A percentile compares a stretch with the other conserved stretches of the same genome.
Evolutionary conservation across 2,113 vertebrate species (phyloP).

Genomic region (Lipotes vexillifer): DNA sequence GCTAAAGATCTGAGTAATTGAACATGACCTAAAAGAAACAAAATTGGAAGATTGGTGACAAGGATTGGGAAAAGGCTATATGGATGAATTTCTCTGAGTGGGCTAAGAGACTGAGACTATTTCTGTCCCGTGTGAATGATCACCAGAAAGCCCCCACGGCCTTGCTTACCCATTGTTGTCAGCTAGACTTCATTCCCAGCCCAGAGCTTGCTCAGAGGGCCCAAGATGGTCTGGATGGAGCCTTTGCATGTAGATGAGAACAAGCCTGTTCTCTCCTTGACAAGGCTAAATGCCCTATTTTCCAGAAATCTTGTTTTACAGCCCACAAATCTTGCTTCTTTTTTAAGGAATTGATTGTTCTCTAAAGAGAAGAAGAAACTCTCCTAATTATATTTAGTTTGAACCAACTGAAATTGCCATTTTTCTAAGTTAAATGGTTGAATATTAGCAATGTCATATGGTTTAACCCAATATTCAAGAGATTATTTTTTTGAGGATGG

Average conservation of each 20-base stretch:
- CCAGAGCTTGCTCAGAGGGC: neutral
- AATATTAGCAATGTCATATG: constrained; percentile 12
- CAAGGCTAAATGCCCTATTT: constrained; percentile 6
- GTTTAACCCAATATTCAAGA: constrained; percentile 30
- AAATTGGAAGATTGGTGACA: neutral
- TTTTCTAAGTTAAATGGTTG: neutral
- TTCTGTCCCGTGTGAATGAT: neutral
- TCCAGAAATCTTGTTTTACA: constrained; percentile 25
- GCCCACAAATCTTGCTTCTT: neutral
- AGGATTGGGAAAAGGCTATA: neutral
- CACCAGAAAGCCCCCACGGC: neutral
- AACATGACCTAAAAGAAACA: neutral
- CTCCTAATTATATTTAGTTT: constrained; percentile 44
- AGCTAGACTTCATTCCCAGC: neutral
- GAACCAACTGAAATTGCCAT: constrained; percentile 15
- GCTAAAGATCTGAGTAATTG: neutral
- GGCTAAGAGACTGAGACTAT: neutral
- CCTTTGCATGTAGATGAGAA: neutral
- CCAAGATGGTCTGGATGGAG: neutral
- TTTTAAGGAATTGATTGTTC: constrained; percentile 33
- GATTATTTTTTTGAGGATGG: neutral
- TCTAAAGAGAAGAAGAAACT: constrained; percentile 16
- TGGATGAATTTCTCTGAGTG: neutral
- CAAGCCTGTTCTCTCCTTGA: neutral
- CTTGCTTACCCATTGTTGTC: neutral